phyloP scores from a whole-genome alignment of 2,113 vertebrate species.

The Caranx ignobilis region DNA sequence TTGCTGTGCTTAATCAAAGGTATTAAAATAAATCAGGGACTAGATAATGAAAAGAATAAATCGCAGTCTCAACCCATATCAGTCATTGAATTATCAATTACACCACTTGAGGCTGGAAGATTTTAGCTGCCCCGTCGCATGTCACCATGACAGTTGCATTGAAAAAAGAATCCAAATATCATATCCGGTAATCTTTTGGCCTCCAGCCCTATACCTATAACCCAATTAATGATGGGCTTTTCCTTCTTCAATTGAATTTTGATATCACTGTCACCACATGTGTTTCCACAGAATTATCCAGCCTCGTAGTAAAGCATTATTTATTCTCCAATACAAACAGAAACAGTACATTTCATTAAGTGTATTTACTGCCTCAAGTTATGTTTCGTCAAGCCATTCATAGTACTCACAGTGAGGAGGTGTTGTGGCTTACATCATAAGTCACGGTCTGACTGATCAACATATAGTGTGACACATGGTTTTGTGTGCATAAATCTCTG shows the following conservation, averaged over 20 bases:
- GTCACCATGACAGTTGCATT: not conserved
- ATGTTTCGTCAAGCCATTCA: not conserved
- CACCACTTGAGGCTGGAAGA: slow-evolving; percentile 21
- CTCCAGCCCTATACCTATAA: no score
- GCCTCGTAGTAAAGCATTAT: no score
- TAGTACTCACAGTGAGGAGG: slow-evolving; percentile 3
- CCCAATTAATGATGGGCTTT: no score
- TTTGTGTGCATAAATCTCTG: not conserved
- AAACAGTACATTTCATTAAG: no score
- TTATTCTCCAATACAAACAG: no score
- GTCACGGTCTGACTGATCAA: not conserved
- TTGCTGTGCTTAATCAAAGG: slow-evolving; percentile 26
- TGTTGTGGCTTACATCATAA: not conserved
- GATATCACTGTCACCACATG: no score
- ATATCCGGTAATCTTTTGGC: no score
- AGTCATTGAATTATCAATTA: slow-evolving; percentile 37
- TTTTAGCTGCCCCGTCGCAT: not conserved
- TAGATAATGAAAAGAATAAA: slow-evolving; percentile 33
- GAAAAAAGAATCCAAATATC: no score
- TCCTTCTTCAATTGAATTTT: no score
- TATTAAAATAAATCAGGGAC: slow-evolving; percentile 39
- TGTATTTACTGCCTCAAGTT: not conserved
- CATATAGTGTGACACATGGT: not conserved
- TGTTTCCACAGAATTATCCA: no score
- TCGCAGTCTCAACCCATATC: slow-evolving; percentile 23